phyloP scores from a whole-genome alignment of 2,888 invertebrate genomes.

The Pachymerium ferrugineum region DNA sequence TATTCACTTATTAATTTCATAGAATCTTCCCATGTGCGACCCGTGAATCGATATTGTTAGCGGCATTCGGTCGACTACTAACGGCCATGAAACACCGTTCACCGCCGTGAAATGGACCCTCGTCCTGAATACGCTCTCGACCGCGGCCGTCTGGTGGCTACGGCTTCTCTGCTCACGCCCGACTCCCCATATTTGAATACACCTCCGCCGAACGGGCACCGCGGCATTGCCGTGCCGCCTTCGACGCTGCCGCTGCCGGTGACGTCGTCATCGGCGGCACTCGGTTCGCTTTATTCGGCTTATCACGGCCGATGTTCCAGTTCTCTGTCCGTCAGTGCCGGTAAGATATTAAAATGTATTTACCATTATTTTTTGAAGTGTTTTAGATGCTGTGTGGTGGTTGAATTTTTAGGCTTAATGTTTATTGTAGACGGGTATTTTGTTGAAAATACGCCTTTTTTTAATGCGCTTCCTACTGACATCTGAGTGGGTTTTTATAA shows the following conservation, averaged over 20 bases:
- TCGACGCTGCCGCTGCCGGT: neutral
- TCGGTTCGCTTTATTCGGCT: slow-evolving; percentile 9
- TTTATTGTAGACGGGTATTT: neutral
- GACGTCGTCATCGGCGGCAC: neutral
- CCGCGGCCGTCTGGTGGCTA: neutral
- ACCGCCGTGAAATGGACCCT: slow-evolving; percentile 14
- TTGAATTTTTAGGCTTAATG: neutral
- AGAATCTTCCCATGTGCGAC: neutral
- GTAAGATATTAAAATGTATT: neutral
- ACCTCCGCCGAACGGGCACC: neutral
- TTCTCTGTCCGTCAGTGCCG: neutral
- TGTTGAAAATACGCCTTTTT: too few species aligned
- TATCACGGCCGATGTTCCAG: neutral
- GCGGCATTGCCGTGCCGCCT: neutral
- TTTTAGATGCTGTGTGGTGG: neutral
- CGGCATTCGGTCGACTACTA: neutral
- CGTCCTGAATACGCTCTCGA: neutral
- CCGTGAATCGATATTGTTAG: too few species aligned
- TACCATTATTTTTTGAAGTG: neutral
- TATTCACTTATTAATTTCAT: neutral
- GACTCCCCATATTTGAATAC: neutral
- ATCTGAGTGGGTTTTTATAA: too few species aligned
- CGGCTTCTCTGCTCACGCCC: neutral
- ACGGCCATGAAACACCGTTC: neutral
- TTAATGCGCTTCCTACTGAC: too few species aligned